Evolutionary conservation across 1,140 invertebrate genomes (phyloP).

Genomic region (Conopomorpha cramerella): DNA sequence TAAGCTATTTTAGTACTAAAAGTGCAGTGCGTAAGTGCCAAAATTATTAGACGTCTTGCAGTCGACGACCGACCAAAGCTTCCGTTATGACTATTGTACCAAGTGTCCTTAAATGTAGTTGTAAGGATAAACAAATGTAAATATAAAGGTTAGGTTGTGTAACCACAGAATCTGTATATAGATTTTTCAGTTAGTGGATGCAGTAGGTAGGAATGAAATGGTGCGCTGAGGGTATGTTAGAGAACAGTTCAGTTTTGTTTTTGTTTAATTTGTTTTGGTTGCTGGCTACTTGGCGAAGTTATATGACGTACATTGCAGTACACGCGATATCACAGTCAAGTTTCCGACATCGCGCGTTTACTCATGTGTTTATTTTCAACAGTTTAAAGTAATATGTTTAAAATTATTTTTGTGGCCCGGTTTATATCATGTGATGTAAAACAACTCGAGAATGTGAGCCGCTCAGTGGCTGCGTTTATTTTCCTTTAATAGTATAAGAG

Average conservation of each 20-base stretch:
- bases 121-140: conserved; percentile 18
- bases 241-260: background rate
- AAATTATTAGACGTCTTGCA: conserved; percentile 1
- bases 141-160: conserved; percentile 9
- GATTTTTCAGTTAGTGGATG: conserved; percentile 15
- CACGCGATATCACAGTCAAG: too few species aligned
- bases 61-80: conserved; percentile 5
- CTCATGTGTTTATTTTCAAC: background rate
- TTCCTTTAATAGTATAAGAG: too few species aligned
- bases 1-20: conserved; percentile 1
- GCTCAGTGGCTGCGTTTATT: too few species aligned
- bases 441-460: too few species aligned
- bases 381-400: too few species aligned
- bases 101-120: conserved; percentile 48
- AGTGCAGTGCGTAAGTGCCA: conserved; percentile 5
- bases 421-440: too few species aligned
- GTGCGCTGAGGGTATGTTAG: background rate
- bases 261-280: background rate
- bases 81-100: conserved; percentile 12
- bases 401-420: too few species aligned
- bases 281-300: background rate
- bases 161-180: conserved; percentile 22
- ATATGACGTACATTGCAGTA: too few species aligned
- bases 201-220: conserved; percentile 14
- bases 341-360: conserved; percentile 3